A percentile compares a stretch with the other conserved stretches of the same genome.
Conservation (phyloP, 2,888 invertebrate species). For the Pegoplata infirma region DNA sequence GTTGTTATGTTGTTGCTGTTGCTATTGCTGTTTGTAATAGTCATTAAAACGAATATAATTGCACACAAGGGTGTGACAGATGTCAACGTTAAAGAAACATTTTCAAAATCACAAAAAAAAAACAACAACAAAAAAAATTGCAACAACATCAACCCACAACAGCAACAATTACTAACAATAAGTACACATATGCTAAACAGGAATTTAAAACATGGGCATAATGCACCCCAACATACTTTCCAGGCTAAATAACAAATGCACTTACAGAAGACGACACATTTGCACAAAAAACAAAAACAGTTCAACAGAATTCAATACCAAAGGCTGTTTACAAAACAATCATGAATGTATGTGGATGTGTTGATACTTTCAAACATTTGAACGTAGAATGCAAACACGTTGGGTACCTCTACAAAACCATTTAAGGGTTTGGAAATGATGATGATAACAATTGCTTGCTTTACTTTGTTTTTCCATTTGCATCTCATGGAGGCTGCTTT, state of each 20-base stretch:
- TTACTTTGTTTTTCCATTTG: conserved; percentile 11
- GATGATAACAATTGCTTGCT: conserved; percentile 52
- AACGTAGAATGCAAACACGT: conserved; percentile 39
- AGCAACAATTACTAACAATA: conserved; percentile 50
- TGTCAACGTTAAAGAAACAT: conserved; percentile 68
- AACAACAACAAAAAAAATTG: conserved; percentile 1
- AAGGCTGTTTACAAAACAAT: conserved; percentile 13
- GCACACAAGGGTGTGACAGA: conserved; percentile 69
- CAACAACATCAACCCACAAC: no score
- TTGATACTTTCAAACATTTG: conserved; percentile 21
- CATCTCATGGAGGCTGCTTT: conserved; percentile 26
- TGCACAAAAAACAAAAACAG: conserved; percentile 11
- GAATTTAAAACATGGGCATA: conserved; percentile 49
- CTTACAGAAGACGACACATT: conserved; percentile 32
- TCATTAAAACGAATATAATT: conserved; percentile 67
- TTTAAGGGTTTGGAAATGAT: conserved; percentile 47
- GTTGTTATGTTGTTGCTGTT: no score
- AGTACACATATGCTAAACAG: conserved; percentile 50
- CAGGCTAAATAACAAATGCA: conserved; percentile 24
- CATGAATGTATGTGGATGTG: conserved; percentile 51
- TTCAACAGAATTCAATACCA: no score
- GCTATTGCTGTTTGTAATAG: no score
- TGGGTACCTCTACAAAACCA: conserved; percentile 46
- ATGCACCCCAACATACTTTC: conserved; percentile 16
- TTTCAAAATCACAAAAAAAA: conserved; percentile 52